Percentiles rank a stretch among this genome's conserved stretches.
phyloP scores from a whole-genome alignment of 1,140 invertebrate genomes.

The Megalopta genalis region DNA sequence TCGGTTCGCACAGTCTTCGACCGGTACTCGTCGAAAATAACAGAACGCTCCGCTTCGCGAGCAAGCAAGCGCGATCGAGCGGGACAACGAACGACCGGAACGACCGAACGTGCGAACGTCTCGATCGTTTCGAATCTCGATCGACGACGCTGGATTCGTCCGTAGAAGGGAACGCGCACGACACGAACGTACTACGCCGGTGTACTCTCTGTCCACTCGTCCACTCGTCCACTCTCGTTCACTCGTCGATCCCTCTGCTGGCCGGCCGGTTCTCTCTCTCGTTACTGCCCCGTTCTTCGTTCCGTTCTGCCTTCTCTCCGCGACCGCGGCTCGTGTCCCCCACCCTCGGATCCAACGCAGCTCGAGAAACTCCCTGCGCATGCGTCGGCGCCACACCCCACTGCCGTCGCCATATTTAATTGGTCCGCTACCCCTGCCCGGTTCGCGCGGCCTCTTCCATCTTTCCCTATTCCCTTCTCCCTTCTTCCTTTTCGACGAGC shows the following conservation, averaged over 20 bases:
- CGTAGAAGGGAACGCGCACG: constrained; percentile 55
- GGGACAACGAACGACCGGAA: not conserved
- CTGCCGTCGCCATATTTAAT: constrained; percentile 73
- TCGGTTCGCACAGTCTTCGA: constrained; percentile 5
- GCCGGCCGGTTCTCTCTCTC: constrained; percentile 65
- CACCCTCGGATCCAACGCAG: constrained; percentile 10
- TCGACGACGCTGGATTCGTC: constrained; percentile 42
- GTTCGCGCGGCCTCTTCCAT: constrained; percentile 30
- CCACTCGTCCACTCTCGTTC: too few relatives aligned
- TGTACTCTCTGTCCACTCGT: constrained; percentile 24
- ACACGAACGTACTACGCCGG: constrained; percentile 60
- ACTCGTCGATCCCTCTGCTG: constrained; percentile 59
- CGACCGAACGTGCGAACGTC: not conserved
- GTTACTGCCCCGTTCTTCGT: constrained; percentile 47
- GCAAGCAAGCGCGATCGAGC: not conserved
- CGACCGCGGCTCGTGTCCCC: constrained; percentile 21
- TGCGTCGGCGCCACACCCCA: constrained; percentile 76
- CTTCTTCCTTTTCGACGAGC: not conserved
- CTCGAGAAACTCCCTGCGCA: constrained; percentile 53
- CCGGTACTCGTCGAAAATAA: constrained; percentile 17
- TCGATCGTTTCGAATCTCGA: not conserved
- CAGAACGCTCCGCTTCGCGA: not conserved
- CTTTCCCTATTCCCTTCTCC: too few relatives aligned
- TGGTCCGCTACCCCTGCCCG: constrained; percentile 70
- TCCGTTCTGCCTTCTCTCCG: too few relatives aligned